Conservation (phyloP, 92 coral and sea anemone genomes). For the Pocillopora grandis region DNA sequence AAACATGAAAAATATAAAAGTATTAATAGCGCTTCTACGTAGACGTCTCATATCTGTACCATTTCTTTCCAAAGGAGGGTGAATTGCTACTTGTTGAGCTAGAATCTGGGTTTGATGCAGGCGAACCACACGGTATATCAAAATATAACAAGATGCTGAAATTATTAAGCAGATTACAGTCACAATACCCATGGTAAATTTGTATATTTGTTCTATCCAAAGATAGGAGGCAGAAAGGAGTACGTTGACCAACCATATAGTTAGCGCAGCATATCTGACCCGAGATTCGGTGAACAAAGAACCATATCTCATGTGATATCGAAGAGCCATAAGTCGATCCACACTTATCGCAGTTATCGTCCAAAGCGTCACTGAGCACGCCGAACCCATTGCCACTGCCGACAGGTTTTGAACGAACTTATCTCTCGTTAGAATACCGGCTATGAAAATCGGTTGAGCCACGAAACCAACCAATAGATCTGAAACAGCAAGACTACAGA, state of each 20-base stretch:
- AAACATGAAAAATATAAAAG: constrained; percentile 15
- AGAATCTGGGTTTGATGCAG: constrained; percentile 12
- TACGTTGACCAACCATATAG: constrained; percentile 11
- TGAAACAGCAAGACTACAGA: constrained; percentile 27
- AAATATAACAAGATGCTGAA: constrained; percentile 21
- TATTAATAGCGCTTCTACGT: constrained; percentile 1
- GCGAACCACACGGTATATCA: constrained; percentile 27
- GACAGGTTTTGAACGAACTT: neutral
- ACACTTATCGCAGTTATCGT: constrained; percentile 9
- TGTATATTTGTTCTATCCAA: neutral
- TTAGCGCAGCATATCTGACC: neutral
- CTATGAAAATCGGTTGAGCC: constrained; percentile 18
- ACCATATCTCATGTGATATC: constrained; percentile 30
- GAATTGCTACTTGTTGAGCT: neutral
- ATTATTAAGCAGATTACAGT: constrained; percentile 6
- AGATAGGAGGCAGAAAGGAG: constrained; percentile 4
- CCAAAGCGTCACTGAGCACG: constrained; percentile 5
- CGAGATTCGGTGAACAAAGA: constrained; percentile 21
- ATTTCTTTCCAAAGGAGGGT: neutral
- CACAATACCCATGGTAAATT: neutral
- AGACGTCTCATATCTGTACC: neutral
- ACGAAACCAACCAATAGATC: constrained; percentile 23
- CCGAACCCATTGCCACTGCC: neutral
- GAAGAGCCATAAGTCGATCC: constrained; percentile 24
- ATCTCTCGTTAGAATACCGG: neutral